phyloP scores from a whole-genome alignment of 2,113 vertebrate species.

The Castor canadensis region DNA sequence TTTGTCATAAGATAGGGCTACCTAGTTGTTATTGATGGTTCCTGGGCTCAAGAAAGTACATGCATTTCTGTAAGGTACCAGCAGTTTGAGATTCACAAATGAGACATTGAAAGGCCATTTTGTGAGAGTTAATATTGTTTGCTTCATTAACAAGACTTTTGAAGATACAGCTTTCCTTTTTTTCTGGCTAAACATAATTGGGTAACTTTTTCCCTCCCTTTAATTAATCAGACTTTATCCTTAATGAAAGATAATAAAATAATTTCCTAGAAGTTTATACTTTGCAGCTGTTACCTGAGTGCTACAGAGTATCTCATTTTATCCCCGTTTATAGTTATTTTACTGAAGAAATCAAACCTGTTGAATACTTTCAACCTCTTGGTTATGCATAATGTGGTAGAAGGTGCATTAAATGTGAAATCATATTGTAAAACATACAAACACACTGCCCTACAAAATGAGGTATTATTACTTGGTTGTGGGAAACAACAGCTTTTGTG shows the following conservation, averaged over 20 bases:
- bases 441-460: neutral
- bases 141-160: conserved; percentile 45
- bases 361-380: conserved; percentile 18
- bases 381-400: neutral
- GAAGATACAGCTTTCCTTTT: neutral
- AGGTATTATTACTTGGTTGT: neutral
- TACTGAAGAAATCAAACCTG: conserved; percentile 23
- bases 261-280: conserved; percentile 42
- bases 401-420: conserved; percentile 20
- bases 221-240: conserved; percentile 33
- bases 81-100: conserved; percentile 20
- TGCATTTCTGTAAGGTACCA: neutral
- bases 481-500: neutral
- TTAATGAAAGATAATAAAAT: conserved; percentile 65
- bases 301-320: conserved; percentile 52
- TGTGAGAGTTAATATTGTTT: conserved; percentile 26
- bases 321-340: conserved; percentile 19
- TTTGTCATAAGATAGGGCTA: conserved; percentile 21
- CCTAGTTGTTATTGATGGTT: conserved; percentile 47
- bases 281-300: conserved; percentile 62
- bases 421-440: neutral
- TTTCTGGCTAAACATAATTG: conserved; percentile 37
- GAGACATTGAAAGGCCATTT: conserved; percentile 51
- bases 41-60: conserved; percentile 45
- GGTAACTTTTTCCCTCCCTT: neutral